Evolutionary conservation across 2,888 invertebrate species (phyloP), one percentile per base, ranked within the genome.

Genomic region (Camponotus fellah): DNA sequence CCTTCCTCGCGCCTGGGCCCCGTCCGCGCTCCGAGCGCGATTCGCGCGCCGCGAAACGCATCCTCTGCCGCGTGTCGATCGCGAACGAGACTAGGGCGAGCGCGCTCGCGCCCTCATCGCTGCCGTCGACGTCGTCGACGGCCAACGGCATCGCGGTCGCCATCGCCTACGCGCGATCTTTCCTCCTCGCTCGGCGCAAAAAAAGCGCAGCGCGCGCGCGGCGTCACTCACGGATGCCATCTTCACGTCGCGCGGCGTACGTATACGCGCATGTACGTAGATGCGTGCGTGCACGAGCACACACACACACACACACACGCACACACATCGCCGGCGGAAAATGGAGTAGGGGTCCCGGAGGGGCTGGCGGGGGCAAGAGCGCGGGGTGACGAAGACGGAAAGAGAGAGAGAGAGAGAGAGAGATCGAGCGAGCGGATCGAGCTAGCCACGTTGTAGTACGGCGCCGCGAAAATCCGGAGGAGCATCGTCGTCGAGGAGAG

Each of bases 211-310:
- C 90, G 71, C 79, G 79, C 79, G 79, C 79, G 91, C 93, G 93
- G 93, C 93, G 93, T 94, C 93, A 92, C 91, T 93, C 92, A 89
- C 88, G 93, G 93, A 91, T 93, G 93, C 93, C 93, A 94, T 93
- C 92, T 93, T 93, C 93, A 91, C 91, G 91, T 26, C 75, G 77
- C 40, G 53, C 77, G 68, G 92, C 92, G 91, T 92, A 91, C 88
- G 89, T 92, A 91, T 88, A 89, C 34, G 14, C 34, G 32, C 10
- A 34, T 14, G 10, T 10, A 10, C 14, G 14, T 46, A 26, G 5
- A 4, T 32, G 10, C 32, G 49, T 68, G 26, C 14, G 89, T 91
- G 87, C 88, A 85, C 17, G 8, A 21, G 32, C 37, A 14, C n/a
- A 40, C 58, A 8, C 46, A 26, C 32, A 58, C 32, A 56, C n/a